Base-by-base conservation (phyloP, 2,888 invertebrate species). In the Hanleya hanleyi region DNA sequence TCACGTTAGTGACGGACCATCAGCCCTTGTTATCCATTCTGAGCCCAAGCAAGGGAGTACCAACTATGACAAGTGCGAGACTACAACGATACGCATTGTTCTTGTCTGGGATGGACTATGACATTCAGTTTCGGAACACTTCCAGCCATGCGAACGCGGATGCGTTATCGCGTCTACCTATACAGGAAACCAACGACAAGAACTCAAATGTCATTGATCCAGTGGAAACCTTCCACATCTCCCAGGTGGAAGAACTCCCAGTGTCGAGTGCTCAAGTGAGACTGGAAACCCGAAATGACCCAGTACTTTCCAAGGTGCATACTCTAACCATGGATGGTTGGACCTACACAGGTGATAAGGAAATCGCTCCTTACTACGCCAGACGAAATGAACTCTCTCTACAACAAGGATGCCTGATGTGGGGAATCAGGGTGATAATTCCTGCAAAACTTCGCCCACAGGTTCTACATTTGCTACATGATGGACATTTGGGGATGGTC, bases 401-500 rank as follows among this genome's bases (percentile, higher is more conserved):
- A 18, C 9, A 50, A 18, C 7, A 35, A 12, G 35, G 35, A 29
- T 33, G 67, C 38, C 38, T 41, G 22, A 18, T 67, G n/a, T 67
- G 67, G 47, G 67, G 67, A 9, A 67, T 67, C 6, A 22, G 50
- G n/a, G 67, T 67, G 15, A 26, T 67, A 15, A 26, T 67, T 7
- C 67, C 67, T 22, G 26, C 12, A 41, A 1, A 18, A 29, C 33
- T 70, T 12, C 1, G 62, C 22, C 18, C 29, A 9, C 18, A 35
- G 36, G 22, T 70, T 18, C 41, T 70, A 9, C 15, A 41, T 15
- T 26, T 64, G 7, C 47, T 62, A 1, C 70, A 62, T 37, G 70
- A 9, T 37, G 62, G 64, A 3, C 70, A 62, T 22, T 7, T 62
- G 15, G 62, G 36, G 7, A 32, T 62, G 7, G 29, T 62, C 94